Evolutionary conservation across 2,113 vertebrate species (phyloP).

Genomic region (Nanorana parkeri): DNA sequence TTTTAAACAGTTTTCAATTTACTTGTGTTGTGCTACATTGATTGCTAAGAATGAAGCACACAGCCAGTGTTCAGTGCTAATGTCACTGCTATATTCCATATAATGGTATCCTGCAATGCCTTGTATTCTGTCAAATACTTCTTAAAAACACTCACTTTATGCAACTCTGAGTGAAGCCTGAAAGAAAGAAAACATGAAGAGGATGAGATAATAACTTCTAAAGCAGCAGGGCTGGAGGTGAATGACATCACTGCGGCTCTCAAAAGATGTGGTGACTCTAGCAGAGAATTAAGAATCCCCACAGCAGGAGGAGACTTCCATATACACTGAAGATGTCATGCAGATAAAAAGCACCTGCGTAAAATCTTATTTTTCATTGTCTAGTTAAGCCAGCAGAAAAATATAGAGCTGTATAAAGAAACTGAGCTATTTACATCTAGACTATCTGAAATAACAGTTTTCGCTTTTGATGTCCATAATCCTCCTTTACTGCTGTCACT

Average conservation of each 20-base stretch:
- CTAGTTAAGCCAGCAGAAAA: not conserved
- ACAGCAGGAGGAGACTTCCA: conserved; percentile 11
- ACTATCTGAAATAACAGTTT: not conserved
- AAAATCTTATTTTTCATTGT: not conserved
- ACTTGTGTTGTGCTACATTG: too few species aligned
- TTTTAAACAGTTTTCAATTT: too few species aligned
- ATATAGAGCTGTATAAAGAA: not conserved
- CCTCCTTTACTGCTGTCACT: not conserved
- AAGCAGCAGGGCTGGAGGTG: conserved; percentile 20
- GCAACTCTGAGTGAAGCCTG: conserved; percentile 17
- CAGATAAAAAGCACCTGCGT: conserved; percentile 3
- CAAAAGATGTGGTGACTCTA: not conserved
- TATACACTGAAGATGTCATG: not conserved
- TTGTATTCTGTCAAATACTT: conserved; percentile 13
- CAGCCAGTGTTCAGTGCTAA: conserved; percentile 9
- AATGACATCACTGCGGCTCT: not conserved
- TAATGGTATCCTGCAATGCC: conserved; percentile 25
- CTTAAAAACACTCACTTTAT: conserved; percentile 19
- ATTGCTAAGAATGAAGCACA: not conserved
- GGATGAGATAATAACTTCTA: conserved; percentile 34
- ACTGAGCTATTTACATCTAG: not conserved
- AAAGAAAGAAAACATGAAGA: conserved; percentile 36
- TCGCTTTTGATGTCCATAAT: not conserved
- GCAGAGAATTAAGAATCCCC: conserved; percentile 14
- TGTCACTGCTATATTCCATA: not conserved